Evolutionary conservation across 2,797 vertebrate genomes (phyloP), one percentile per base, ranked within the genome.

Genomic region (Cryptoblepharus egeriae): DNA sequence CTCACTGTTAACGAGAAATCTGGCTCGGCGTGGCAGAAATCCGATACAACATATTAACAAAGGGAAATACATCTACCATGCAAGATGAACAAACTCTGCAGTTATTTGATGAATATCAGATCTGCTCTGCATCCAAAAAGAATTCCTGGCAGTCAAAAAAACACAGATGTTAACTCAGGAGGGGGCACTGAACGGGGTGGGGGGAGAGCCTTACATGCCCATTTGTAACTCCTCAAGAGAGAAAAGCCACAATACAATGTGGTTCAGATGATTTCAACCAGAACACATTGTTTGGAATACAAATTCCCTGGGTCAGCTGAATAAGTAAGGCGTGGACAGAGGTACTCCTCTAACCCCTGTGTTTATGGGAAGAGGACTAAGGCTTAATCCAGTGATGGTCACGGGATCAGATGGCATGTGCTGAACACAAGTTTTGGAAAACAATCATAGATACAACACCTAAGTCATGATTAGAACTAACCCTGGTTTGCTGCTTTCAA

Each of bases 21-120:
- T 74, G 74, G 71, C 85, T 73, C 79, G 81, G 82, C 87, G 79
- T n/a, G 69, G 81, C 75, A 88, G 65, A 79, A 89, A 93, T 1
- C n/a, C 4, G 73, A 35, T 28, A 45, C 5, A 4, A 61, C 28
- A 5, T 57, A 83, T 86, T 85, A 88, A 2, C 75, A 84, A 90
- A 74, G 85, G 82, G 87, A 91, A 89, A 57, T 45, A 24, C 61
- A 60, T 76, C 91, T 85, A 52, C 37, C 26, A 15, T 67, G 4
- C 28, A 72, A 88, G 81, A 87, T 75, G 75, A 79, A 65, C 49
- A 4, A 1, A 61, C 3, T 42, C 49, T 57, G 22, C 79, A 75
- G 39, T 73, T 85, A 10, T 67, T 35, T 70, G 87, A 70, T 83
- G 88, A 89, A 85, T 79, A 81, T 88, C 60, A 20, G 81, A 84